A percentile compares a stretch with the other conserved stretches of the same genome.
These are phyloP conservation scores for Dendrolimus punctatus DNA, from an alignment of 1,140 invertebrate genomes.

Conservation along the genomic window DNA sequence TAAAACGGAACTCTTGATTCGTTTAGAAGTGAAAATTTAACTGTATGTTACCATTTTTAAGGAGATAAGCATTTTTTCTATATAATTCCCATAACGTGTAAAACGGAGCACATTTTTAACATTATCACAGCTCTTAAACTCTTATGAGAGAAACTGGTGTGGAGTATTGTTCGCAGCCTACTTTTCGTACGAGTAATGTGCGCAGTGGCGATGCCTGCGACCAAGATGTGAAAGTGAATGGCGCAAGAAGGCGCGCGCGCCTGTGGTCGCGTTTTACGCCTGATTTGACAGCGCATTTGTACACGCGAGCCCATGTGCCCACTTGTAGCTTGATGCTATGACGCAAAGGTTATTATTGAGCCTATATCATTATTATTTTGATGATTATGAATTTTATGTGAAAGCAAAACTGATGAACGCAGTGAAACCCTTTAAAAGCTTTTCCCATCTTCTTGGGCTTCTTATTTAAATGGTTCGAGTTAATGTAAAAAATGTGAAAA, in stretches of 20 bases:
- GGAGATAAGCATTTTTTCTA: conserved; percentile 10
- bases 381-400: not conserved
- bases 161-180: conserved; percentile 61
- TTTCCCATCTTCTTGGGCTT: too few relatives aligned
- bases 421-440: too few relatives aligned
- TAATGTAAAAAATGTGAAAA: too few relatives aligned
- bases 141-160: conserved; percentile 58
- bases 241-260: conserved; percentile 38
- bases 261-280: conserved; percentile 47
- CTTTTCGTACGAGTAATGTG: conserved; percentile 46
- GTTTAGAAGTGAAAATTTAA: too few relatives aligned
- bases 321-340: conserved; percentile 17
- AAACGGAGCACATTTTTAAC: too few relatives aligned
- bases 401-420: too few relatives aligned
- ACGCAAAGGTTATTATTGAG: conserved; percentile 18
- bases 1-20: too few relatives aligned
- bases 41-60: too few relatives aligned
- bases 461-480: too few relatives aligned
- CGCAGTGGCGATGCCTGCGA: conserved; percentile 20
- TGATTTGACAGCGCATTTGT: conserved; percentile 37
- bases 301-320: conserved; percentile 34
- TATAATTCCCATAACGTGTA: too few relatives aligned
- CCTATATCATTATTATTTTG: not conserved
- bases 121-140: conserved; percentile 9
- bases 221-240: conserved; percentile 62